Evolutionary conservation across 2,797 vertebrate genomes (phyloP).

Genomic region (Silurus aristotelis): DNA sequence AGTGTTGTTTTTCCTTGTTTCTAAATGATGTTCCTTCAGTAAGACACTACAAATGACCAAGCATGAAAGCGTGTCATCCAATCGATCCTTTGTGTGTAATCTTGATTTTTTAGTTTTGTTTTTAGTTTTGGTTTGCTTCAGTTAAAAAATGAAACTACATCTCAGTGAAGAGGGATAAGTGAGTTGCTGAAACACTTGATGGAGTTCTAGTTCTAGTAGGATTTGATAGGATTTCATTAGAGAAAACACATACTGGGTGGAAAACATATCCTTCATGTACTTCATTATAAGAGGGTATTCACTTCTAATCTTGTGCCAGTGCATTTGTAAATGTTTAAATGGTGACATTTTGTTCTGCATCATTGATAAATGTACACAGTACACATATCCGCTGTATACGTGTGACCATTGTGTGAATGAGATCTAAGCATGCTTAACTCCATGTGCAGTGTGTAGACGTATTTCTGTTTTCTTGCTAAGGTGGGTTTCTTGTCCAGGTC

Average conservation of each 20-base stretch:
- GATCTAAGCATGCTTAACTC: slow-evolving; percentile 51
- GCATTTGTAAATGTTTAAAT: slow-evolving; percentile 75
- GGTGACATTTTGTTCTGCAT: slow-evolving; percentile 74
- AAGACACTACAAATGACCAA: slow-evolving; percentile 19
- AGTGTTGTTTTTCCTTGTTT: slow-evolving; percentile 10
- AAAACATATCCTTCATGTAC: slow-evolving; percentile 33
- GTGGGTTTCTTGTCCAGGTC: slow-evolving; percentile 39
- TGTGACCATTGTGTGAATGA: slow-evolving; percentile 55
- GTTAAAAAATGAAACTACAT: slow-evolving; percentile 32
- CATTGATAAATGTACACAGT: slow-evolving; percentile 65
- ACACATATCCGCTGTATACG: slow-evolving; percentile 46
- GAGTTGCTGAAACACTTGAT: slow-evolving; percentile 39
- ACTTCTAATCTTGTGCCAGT: slow-evolving; percentile 77
- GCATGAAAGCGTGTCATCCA: slow-evolving; percentile 37
- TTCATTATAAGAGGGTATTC: slow-evolving; percentile 50
- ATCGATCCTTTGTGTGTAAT: slow-evolving; percentile 49
- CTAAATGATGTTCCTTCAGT: neutral
- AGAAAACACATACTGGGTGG: slow-evolving; percentile 5
- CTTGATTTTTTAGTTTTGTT: neutral
- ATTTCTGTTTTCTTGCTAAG: slow-evolving; percentile 51
- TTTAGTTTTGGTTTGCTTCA: slow-evolving; percentile 18
- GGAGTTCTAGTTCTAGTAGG: slow-evolving; percentile 39
- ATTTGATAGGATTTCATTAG: slow-evolving; percentile 41
- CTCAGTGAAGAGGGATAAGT: slow-evolving; percentile 21
- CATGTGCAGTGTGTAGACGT: slow-evolving; percentile 48